Evolutionary conservation across 2,797 vertebrate genomes (phyloP), one percentile per base, ranked within the genome.

Genomic region (Australoheros facetus): DNA sequence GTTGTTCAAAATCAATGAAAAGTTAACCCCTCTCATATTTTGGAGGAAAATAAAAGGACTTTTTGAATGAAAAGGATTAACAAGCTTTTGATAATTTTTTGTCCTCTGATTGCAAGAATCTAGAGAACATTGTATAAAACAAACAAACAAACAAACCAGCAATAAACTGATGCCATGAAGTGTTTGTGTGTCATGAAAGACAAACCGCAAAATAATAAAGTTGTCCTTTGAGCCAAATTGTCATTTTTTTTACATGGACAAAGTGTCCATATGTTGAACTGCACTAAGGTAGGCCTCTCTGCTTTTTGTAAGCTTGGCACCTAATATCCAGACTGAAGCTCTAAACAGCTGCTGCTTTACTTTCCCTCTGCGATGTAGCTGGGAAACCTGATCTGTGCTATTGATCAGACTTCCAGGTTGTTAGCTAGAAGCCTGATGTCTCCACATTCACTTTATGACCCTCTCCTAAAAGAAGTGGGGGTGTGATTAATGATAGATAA

Each of bases 371-470:
- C 57, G 85, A 89, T 92, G 84, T 80, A 87, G 84, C 85, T 60
- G 71, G 37, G 95, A 94, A 95, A 95, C 91, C 73, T 83, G 95
- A 96, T 91, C 93, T 84, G 66, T 34, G 73, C 91, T 94, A 96
- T 95, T 92, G 95, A 95, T 95, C 92, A 83, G 87, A 79, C 89
- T 85, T 92, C 89, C 84, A 81, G 87, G 89, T 93, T 92, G 92
- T 94, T 93, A 94, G 90, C 88, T 55, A 70, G 87, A 89, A 87
- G 89, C 90, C 90, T 90, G 89, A 88, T 94, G 93, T 89, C 91
- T 94, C 89, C 86, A 81, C 48, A 69, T 86, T 88, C 82, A 88
- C 87, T 87, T 88, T 82, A 82, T 87, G 88, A 90, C 83, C 85
- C 79, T 83, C 80, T 87, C 74, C 9, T 83, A 58, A 84, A 85